Conservation (phyloP, 2,113 vertebrate genomes). For the Ceyx margarethae region DNA sequence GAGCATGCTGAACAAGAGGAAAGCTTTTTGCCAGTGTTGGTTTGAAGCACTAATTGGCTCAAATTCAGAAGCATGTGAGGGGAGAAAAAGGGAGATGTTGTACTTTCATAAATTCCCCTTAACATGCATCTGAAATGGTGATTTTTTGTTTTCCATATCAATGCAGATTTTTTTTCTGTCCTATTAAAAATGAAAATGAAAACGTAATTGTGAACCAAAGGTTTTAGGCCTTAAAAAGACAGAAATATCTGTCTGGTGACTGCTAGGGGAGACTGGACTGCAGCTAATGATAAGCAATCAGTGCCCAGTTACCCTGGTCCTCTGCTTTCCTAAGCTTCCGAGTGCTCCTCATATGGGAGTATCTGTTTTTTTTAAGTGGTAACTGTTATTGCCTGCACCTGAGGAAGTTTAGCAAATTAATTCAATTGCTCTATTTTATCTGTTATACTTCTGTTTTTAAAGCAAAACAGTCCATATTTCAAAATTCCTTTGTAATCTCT, state of each 20-base stretch:
- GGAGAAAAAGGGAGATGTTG: neutral
- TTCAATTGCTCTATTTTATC: constrained; percentile 21
- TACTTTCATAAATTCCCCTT: neutral
- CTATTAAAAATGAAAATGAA: neutral
- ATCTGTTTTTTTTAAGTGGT: neutral
- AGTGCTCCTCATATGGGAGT: neutral
- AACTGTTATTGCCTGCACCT: neutral
- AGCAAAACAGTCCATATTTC: neutral
- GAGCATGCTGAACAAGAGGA: neutral
- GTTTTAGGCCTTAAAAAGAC: neutral
- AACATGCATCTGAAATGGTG: neutral
- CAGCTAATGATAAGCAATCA: neutral
- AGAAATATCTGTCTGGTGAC: neutral
- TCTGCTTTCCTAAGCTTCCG: neutral
- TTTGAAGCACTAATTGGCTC: neutral
- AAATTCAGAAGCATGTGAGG: neutral
- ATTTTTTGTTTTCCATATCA: neutral
- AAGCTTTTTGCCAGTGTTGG: neutral
- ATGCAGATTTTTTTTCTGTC: neutral
- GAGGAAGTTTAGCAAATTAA: neutral
- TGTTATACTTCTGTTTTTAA: constrained; percentile 16
- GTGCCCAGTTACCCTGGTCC: neutral
- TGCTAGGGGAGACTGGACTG: neutral
- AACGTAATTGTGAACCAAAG: neutral
- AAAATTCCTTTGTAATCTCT: neutral